These are phyloP conservation scores for Bemisia tabaci DNA, from an alignment of 1,140 invertebrate genomes.

Conservation along the genomic window DNA sequence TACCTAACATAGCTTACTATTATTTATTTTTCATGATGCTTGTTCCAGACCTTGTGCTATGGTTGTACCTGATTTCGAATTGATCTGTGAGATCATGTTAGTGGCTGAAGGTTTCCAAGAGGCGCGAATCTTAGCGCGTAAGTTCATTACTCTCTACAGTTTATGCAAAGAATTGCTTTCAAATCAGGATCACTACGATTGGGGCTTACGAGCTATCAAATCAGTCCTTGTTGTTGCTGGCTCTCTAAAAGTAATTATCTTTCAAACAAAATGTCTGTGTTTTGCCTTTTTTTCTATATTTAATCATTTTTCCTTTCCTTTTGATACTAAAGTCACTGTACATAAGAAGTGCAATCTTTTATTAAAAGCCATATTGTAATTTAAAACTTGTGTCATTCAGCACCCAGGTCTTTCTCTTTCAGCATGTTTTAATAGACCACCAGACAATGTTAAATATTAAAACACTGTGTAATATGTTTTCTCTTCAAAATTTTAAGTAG, in stretches of 20 bases:
- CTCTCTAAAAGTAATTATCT: conserved; percentile 43
- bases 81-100: conserved; percentile 90
- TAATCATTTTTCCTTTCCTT: conserved; percentile 2
- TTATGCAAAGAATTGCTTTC: conserved; percentile 76
- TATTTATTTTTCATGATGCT: too few relatives aligned
- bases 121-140: conserved; percentile 67
- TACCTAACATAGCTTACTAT: too few relatives aligned
- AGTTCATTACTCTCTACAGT: conserved; percentile 82
- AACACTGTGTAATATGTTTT: too few relatives aligned
- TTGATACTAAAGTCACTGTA: conserved; percentile 3
- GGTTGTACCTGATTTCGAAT: conserved; percentile 85
- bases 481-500: too few relatives aligned
- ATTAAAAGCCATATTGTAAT: too few relatives aligned
- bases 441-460: too few relatives aligned
- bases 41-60: conserved; percentile 81
- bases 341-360: background rate
- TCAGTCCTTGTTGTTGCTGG: conserved; percentile 85
- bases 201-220: conserved; percentile 84
- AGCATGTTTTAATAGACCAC: too few relatives aligned
- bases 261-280: conserved; percentile 2
- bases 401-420: too few relatives aligned
- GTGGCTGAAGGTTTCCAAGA: conserved; percentile 86
- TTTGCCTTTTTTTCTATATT: background rate
- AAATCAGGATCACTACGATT: conserved; percentile 91
- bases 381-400: too few relatives aligned